These are phyloP conservation scores for Orgyia antiqua DNA, from an alignment of 2,888 invertebrate species.

Conservation along the genomic window DNA sequence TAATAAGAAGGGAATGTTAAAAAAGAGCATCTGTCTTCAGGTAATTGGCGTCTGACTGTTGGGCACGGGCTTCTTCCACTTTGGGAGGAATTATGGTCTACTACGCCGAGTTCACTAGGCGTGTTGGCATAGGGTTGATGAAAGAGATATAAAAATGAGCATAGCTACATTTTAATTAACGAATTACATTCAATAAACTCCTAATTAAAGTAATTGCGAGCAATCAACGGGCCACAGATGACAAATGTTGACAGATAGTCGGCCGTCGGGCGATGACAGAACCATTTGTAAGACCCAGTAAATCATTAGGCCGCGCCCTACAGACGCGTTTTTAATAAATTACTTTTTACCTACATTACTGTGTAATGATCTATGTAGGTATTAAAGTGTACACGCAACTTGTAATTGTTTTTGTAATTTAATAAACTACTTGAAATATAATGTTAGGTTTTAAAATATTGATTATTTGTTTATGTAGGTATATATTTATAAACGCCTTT, in stretches of 20 bases:
- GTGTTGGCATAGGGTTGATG: no score
- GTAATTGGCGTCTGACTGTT: no score
- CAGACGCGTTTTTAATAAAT: conserved; percentile 42
- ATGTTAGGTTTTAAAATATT: background rate
- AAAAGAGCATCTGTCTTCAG: no score
- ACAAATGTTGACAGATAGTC: conserved; percentile 62
- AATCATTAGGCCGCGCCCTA: conserved; percentile 52
- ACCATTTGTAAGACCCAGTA: conserved; percentile 54
- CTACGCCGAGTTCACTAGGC: no score
- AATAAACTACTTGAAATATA: conserved; percentile 5
- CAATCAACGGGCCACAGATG: conserved; percentile 45
- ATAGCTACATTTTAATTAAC: conserved; percentile 7
- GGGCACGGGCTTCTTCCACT: no score
- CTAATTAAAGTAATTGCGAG: conserved; percentile 47
- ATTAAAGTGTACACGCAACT: conserved; percentile 20
- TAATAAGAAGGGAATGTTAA: no score
- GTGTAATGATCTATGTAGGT: conserved; percentile 28
- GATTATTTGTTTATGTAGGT: no score
- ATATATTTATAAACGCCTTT: no score
- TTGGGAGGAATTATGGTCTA: no score
- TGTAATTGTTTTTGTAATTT: conserved; percentile 22
- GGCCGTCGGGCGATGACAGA: conserved; percentile 58
- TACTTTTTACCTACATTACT: conserved; percentile 20
- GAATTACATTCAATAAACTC: conserved; percentile 17
- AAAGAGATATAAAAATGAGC: no score